Evolutionary conservation across 2,888 invertebrate genomes (phyloP).

Genomic region (Ichneumoninae sp.): DNA sequence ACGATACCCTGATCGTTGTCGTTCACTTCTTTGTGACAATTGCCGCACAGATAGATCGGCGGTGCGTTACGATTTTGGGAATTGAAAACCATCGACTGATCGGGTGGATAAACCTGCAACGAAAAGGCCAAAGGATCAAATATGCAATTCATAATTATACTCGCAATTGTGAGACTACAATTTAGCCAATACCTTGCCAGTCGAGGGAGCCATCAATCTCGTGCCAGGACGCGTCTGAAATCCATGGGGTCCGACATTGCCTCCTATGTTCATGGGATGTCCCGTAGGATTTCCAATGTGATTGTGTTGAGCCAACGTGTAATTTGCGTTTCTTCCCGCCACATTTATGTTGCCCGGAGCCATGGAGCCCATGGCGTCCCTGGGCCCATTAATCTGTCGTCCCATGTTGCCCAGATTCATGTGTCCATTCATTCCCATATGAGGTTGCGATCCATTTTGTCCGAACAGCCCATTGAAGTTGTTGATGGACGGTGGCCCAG

Average conservation of each 20-base stretch:
- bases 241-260: conserved; percentile 86
- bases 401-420: conserved; percentile 83
- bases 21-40: conserved; percentile 99
- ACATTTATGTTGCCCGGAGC: conserved; percentile 85
- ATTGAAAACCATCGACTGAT: conserved; percentile 99
- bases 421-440: conserved; percentile 80
- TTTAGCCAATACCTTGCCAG: conserved; percentile 89
- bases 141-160: not conserved
- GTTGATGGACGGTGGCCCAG: conserved; percentile 79
- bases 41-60: conserved; percentile 98
- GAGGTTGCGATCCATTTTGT: conserved; percentile 80
- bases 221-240: conserved; percentile 86
- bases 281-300: conserved; percentile 80
- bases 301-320: conserved; percentile 86
- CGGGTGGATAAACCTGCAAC: conserved; percentile 92
- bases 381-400: conserved; percentile 90
- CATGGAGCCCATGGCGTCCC: conserved; percentile 88
- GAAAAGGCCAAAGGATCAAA: conserved; percentile 1
- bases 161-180: not conserved
- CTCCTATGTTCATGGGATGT: conserved; percentile 84
- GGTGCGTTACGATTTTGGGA: conserved; percentile 99
- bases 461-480: conserved; percentile 80
- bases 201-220: conserved; percentile 96
- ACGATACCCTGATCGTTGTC: conserved; percentile 99
- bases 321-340: conserved; percentile 86